Base-by-base conservation (phyloP, 2,888 invertebrate genomes). In the Lepetodrilus schrolli region DNA sequence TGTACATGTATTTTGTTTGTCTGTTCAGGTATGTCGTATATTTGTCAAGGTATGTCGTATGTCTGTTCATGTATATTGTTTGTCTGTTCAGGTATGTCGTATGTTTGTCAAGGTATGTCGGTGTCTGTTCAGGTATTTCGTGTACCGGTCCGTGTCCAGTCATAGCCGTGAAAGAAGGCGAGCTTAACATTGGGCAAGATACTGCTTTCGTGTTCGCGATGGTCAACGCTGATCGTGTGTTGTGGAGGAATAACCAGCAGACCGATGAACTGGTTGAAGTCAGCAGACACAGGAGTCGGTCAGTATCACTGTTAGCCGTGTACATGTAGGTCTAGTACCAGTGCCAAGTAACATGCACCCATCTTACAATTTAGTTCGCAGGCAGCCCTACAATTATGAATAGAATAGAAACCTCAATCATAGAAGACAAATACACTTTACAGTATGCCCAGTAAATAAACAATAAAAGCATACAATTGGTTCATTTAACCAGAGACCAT, bases 161-260 rank as follows among this genome's bases (percentile, higher is more conserved):
- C 20, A 34, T n/a, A 20, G 72, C 72, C n/a, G 48, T 72, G 37
- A 72, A 72, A 17, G 37, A 65, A 72, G 72, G 72, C 20, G 66
- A 65, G 36, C 43, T 72, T 20, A 66, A 58, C 47, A 48, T 47
- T n/a, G 48, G 72, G 10, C 10, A 65, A 4, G 72, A 72, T 30
- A 47, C 48, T 8, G 30, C 34, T 1, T 72, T 72, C 48, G 36
- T 72, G 2, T 72, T 72, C 36, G 48, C 66, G 20, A 66, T 66
- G 23, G 72, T 72, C 5, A 72, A 72, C 34, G 65, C 72, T 7
- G 68, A 68, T 47, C 43, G 20, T 5, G 47, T 68, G 1, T n/a
- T 13, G 47, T 68, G 13, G 30, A n/a, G 4, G n/a, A 34, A 58
- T 13, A 34, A 58, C 17, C 30, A 10, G 13, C 2, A 4, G 8